Base-by-base conservation (phyloP, 1,140 invertebrate genomes). In the Caenorhabditis briggsae region DNA sequence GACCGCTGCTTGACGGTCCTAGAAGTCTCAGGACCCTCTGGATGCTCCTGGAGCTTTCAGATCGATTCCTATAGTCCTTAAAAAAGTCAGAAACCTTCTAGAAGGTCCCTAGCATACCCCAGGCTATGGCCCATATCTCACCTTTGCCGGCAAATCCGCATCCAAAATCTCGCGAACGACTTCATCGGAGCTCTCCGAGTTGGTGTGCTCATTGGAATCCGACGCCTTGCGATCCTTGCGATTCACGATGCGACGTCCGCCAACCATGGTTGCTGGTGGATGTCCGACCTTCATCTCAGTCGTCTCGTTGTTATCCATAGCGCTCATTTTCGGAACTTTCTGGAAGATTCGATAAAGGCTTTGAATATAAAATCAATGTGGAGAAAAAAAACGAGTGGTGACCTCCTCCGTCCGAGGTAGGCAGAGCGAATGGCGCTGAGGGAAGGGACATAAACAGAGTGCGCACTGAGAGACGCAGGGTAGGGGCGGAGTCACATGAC, bases 241-340 rank as follows among this genome's bases (percentile, higher is more conserved):
- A 23, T 84, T 78, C 8, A 84, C 61, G 20, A 87, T 55, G 9
- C 86, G 33, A 50, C 65, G 61, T 46, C 86, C 86, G 16, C 86
- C 86, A 41, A 87, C 82, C 18, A 61, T 70, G 12, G 65, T 74
- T 23, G 86, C 86, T 59, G 86, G 82, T 43, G 85, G 64, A 64
- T 87, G 86, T 48, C 86, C 86, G 46, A 61, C 65, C 25, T 83
- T 83, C 50, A 64, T 58, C 43, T 83, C 86, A 25, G 74, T 33
- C 33, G 33, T 58, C 50, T 82, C 85, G 55, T 48, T 70, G 46
- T 50, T 50, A 6, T 82, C 41, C 20, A 83, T 33, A 33, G 33
- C 23, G 11, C n/a, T 85, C 33, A 6, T 11, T 50, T 55, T 82
- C n/a, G 25, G 2, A 59, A 53, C 55, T 53, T 53, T 53, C 20